Conservation (phyloP, 2,888 invertebrate genomes). For the Eumacrocentrus americanus region DNA sequence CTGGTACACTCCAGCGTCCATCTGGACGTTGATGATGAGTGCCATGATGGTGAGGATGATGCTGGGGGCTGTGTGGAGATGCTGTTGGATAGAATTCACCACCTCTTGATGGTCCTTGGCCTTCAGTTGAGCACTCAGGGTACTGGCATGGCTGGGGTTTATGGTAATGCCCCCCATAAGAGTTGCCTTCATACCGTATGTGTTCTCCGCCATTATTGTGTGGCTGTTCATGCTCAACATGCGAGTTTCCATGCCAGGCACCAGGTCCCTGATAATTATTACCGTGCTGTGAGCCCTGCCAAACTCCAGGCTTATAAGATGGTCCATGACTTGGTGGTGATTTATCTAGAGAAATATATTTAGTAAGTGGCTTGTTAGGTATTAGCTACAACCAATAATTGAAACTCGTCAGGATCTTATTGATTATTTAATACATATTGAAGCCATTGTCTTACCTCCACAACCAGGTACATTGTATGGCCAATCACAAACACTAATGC, state of each 20-base stretch:
- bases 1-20: constrained; percentile 14
- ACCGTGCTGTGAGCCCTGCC: neutral
- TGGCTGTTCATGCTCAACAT: constrained; percentile 30
- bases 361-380: neutral
- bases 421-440: neutral
- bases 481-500: constrained; percentile 57
- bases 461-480: constrained; percentile 59
- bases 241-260: constrained; percentile 14
- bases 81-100: neutral
- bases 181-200: constrained; percentile 27
- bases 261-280: constrained; percentile 5
- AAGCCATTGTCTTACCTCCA: neutral
- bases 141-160: constrained; percentile 14
- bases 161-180: constrained; percentile 17
- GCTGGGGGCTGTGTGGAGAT: constrained; percentile 28
- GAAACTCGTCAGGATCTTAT: too few species aligned
- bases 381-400: too few species aligned
- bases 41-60: constrained; percentile 22
- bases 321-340: constrained; percentile 3
- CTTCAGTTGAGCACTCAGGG: neutral
- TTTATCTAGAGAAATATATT: constrained; percentile 16
- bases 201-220: constrained; percentile 6
- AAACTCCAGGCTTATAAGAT: neutral
- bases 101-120: neutral
- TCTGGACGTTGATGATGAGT: too few species aligned